These are phyloP conservation scores for Elymnias hypermnestra DNA, from an alignment of 1,140 invertebrate genomes.

Conservation along the genomic window DNA sequence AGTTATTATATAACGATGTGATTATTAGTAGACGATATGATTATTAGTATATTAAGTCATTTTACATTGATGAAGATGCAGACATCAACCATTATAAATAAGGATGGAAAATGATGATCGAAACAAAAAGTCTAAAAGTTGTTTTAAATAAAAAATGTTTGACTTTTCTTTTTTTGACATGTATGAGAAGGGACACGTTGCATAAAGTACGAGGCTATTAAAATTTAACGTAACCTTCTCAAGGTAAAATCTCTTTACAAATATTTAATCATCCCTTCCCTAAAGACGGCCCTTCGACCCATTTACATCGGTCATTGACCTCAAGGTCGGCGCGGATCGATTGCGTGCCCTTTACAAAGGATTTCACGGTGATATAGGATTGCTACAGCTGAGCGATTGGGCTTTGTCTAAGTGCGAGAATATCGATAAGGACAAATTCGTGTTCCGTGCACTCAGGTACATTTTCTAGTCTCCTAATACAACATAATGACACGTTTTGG, in stretches of 20 bases:
- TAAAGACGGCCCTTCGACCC: conserved; percentile 2
- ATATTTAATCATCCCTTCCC: conserved; percentile 1
- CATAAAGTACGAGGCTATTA: too few relatives aligned
- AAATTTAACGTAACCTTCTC: conserved; percentile 6
- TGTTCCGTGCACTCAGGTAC: too few relatives aligned
- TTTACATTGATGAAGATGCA: too few relatives aligned
- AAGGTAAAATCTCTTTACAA: background rate
- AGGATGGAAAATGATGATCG: too few relatives aligned
- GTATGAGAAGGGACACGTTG: too few relatives aligned
- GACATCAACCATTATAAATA: too few relatives aligned
- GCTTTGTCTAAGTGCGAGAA: background rate
- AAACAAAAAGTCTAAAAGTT: background rate
- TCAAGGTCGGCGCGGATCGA: conserved; percentile 8
- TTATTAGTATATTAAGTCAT: too few relatives aligned
- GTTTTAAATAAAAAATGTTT: background rate
- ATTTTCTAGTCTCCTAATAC: too few relatives aligned
- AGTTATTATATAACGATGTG: too few relatives aligned
- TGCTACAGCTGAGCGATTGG: background rate
- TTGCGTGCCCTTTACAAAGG: conserved; percentile 1
- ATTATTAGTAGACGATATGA: too few relatives aligned
- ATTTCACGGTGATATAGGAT: background rate
- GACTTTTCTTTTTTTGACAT: conserved; percentile 1
- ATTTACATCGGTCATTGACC: conserved; percentile 9
- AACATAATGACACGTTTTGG: too few relatives aligned
- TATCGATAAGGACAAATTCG: too few relatives aligned